Evolutionary conservation across 2,888 invertebrate genomes (phyloP).

Genomic region (Ormia ochracea): DNA sequence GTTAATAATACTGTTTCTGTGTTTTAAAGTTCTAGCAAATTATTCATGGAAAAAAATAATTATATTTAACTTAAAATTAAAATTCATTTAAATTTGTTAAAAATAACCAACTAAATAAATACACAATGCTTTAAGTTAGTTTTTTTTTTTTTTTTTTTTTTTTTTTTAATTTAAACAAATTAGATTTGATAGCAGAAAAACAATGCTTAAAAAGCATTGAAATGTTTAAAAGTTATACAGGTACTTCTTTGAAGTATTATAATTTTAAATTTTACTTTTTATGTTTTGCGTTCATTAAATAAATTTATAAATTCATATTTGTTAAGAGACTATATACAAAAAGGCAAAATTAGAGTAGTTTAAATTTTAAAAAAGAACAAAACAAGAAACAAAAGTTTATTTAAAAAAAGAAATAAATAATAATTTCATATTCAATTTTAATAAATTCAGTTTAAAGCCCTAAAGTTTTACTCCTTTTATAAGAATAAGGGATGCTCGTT

Average conservation of each 20-base stretch:
- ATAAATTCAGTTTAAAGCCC: constrained; percentile 20
- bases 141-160: constrained; percentile 24
- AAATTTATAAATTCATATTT: neutral
- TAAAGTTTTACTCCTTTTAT: neutral
- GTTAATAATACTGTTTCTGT: constrained; percentile 38
- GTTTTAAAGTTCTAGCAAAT: neutral
- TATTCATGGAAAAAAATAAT: constrained; percentile 3
- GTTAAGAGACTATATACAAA: constrained; percentile 44
- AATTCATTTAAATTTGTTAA: neutral
- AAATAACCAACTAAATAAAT: neutral
- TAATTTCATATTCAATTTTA: neutral
- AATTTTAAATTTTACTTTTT: neutral
- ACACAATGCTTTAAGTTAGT: constrained; percentile 24
- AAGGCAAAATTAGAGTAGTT: neutral
- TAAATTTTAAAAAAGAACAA: neutral
- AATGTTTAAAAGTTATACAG: constrained; percentile 54
- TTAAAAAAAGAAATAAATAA: neutral
- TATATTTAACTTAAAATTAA: neutral
- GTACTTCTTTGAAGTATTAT: constrained; percentile 62
- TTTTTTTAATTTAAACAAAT: constrained; percentile 48
- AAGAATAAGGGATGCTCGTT: neutral
- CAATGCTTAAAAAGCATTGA: constrained; percentile 13
- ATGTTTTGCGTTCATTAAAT: constrained; percentile 13
- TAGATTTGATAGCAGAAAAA: constrained; percentile 48
- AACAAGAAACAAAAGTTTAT: constrained; percentile 25